A percentile compares a stretch with the other conserved stretches of the same genome.
These are phyloP conservation scores for Andrena fulva DNA, from an alignment of 2,888 invertebrate genomes.

Conservation along the genomic window DNA sequence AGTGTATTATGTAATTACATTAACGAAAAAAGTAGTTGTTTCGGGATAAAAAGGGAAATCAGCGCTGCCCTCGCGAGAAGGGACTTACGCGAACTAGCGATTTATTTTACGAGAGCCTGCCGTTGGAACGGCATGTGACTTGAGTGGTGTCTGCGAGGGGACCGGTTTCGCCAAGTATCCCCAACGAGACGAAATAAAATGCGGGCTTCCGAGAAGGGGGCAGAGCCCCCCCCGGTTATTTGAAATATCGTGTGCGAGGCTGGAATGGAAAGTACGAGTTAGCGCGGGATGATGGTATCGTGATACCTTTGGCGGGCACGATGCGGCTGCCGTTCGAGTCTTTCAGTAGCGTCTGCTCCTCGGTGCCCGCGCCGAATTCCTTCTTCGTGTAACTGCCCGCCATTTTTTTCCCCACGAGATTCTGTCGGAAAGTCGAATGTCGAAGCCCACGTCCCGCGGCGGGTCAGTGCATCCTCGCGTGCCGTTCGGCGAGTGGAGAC, in stretches of 20 bases:
- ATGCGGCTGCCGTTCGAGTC: slow-evolving; percentile 80
- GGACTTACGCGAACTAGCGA: background rate
- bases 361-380: slow-evolving; percentile 81
- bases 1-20: background rate
- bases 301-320: slow-evolving; percentile 77
- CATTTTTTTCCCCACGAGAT: slow-evolving; percentile 73
- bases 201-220: slow-evolving; percentile 36
- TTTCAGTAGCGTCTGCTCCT: slow-evolving; percentile 82
- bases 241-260: slow-evolving; percentile 9
- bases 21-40: slow-evolving; percentile 25
- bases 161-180: slow-evolving; percentile 52
- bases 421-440: slow-evolving; percentile 46
- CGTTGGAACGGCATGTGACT: background rate
- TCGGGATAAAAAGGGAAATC: slow-evolving; percentile 8
- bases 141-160: background rate
- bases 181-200: slow-evolving; percentile 11
- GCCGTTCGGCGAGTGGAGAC: background rate
- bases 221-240: slow-evolving; percentile 25
- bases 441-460: background rate
- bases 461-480: slow-evolving; percentile 48
- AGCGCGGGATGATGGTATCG: slow-evolving; percentile 36
- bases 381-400: slow-evolving; percentile 83
- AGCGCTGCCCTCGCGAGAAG: background rate
- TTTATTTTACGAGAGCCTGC: too few species aligned
- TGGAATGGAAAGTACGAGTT: slow-evolving; percentile 22